phyloP scores from a whole-genome alignment of 2,113 vertebrate genomes.

The Psittacula cyanocephala region DNA sequence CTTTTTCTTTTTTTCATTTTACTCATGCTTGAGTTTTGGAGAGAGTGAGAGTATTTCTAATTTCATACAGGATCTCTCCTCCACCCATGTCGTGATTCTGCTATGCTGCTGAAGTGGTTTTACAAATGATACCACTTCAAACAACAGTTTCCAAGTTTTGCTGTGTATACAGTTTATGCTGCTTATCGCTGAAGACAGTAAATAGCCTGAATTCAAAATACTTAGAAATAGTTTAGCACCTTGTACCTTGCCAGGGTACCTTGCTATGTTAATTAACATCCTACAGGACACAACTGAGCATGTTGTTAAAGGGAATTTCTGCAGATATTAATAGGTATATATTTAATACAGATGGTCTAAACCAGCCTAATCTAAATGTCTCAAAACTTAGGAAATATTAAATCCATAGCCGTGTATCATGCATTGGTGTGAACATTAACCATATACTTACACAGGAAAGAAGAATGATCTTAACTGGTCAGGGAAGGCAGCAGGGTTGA shows the following conservation, averaged over 20 bases:
- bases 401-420: background rate
- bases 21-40: background rate
- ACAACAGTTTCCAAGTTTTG: background rate
- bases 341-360: background rate
- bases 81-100: background rate
- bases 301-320: background rate
- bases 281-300: background rate
- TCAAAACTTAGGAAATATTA: background rate
- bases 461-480: background rate
- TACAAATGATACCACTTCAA: conserved; percentile 7
- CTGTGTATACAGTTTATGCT: background rate
- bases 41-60: conserved; percentile 8
- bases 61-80: conserved; percentile 23
- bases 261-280: background rate
- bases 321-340: background rate
- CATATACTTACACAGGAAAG: accelerated
- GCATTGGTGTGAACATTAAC: background rate
- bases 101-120: background rate
- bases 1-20: background rate
- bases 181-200: background rate
- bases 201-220: background rate
- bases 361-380: background rate
- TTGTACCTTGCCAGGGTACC: background rate
- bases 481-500: background rate
- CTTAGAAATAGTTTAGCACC: background rate